Evolutionary conservation across 2,113 vertebrate genomes (phyloP).

Genomic region (Prinia subflava): DNA sequence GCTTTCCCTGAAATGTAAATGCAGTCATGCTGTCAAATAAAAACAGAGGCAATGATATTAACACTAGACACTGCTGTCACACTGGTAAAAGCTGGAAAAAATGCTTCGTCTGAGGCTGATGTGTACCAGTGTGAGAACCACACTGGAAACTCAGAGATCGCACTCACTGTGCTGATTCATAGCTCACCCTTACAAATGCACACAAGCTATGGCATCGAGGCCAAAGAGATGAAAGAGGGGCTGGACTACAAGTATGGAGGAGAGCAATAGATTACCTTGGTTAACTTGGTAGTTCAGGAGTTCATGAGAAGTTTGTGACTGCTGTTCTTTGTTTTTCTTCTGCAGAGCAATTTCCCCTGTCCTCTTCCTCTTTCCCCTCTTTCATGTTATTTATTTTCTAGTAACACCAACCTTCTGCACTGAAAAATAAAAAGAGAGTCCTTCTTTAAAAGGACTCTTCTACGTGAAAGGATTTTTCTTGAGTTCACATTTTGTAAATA

Average conservation of each 20-base stretch:
- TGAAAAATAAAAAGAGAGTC: background rate
- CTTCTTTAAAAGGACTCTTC: background rate
- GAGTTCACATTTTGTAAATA: background rate
- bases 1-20: background rate
- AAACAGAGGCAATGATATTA: background rate
- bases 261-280: slow-evolving; percentile 18
- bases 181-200: background rate
- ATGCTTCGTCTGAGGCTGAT: background rate
- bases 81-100: background rate
- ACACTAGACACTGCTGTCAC: background rate
- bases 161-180: background rate
- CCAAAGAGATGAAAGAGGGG: background rate
- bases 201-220: fast-evolving
- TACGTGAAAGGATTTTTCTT: background rate
- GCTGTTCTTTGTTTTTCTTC: slow-evolving; percentile 43
- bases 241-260: background rate
- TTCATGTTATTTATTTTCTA: slow-evolving; percentile 50
- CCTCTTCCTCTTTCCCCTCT: slow-evolving; percentile 12
- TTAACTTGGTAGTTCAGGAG: slow-evolving; percentile 40
- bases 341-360: slow-evolving; percentile 37
- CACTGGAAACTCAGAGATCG: background rate
- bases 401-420: background rate
- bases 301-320: slow-evolving; percentile 44
- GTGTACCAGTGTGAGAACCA: background rate
- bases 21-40: slow-evolving; percentile 18